These are phyloP conservation scores for Sericinus montela DNA, from an alignment of 2,888 invertebrate genomes.

Conservation along the genomic window DNA sequence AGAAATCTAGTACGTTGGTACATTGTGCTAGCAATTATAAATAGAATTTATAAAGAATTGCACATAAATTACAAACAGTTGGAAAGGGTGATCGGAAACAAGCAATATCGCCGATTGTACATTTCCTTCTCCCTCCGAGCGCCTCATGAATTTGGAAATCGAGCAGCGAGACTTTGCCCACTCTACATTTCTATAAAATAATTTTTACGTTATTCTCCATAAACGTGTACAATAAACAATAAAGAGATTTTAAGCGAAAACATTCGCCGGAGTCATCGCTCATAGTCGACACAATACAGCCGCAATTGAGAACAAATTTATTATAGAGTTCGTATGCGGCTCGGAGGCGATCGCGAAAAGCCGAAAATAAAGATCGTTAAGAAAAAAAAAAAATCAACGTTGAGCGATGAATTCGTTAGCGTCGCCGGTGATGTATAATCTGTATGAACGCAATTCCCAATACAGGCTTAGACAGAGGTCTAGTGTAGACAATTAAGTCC, in stretches of 20 bases:
- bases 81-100: not conserved
- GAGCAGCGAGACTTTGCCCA: constrained; percentile 20
- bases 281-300: constrained; percentile 10
- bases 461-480: constrained; percentile 43
- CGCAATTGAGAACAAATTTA: constrained; percentile 16
- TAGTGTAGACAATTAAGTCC: constrained; percentile 42
- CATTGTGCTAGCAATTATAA: not conserved
- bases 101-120: constrained; percentile 43
- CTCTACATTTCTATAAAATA: constrained; percentile 21
- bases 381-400: constrained; percentile 38
- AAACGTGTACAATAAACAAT: too few species aligned
- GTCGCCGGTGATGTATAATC: constrained; percentile 44
- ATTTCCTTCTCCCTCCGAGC: constrained; percentile 30
- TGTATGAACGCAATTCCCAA: constrained; percentile 38
- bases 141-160: constrained; percentile 41
- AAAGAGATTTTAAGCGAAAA: not conserved
- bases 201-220: too few species aligned
- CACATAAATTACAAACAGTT: not conserved
- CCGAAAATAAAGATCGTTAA: constrained; percentile 32
- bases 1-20: not conserved
- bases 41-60: too few species aligned
- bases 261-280: not conserved
- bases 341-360: constrained; percentile 20
- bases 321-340: constrained; percentile 1
- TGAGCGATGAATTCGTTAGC: constrained; percentile 46